phyloP scores from a whole-genome alignment of 1,140 invertebrate genomes.

The Adoxophyes honmai region DNA sequence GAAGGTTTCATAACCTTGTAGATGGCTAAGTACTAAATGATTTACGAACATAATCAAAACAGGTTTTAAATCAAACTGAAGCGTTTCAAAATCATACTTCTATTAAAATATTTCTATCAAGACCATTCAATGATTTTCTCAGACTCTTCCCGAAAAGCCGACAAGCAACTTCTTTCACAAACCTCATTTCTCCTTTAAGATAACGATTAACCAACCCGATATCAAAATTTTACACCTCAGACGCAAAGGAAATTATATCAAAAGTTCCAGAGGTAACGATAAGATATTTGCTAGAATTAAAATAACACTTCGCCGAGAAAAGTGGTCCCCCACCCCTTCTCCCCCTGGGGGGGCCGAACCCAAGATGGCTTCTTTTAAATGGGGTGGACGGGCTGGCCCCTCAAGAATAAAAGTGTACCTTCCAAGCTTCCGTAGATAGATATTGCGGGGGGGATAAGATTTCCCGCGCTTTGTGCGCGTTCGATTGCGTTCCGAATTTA shows the following conservation, averaged over 20 bases:
- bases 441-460: slow-evolving; percentile 44
- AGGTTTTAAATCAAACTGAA: too few species aligned
- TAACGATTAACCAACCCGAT: neutral
- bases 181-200: too few species aligned
- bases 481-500: slow-evolving; percentile 51
- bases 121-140: too few species aligned
- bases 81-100: too few species aligned
- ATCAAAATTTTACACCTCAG: slow-evolving; percentile 48
- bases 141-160: too few species aligned
- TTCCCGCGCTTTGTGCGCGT: slow-evolving; percentile 36
- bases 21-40: too few species aligned
- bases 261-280: slow-evolving; percentile 72
- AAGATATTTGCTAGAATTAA: slow-evolving; percentile 76
- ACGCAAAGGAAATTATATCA: slow-evolving; percentile 68
- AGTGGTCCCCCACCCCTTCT: slow-evolving; percentile 39
- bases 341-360: slow-evolving; percentile 42
- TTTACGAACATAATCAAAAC: too few species aligned
- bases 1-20: too few species aligned
- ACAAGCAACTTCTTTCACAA: too few species aligned
- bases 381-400: slow-evolving; percentile 63
- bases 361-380: slow-evolving; percentile 74
- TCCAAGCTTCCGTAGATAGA: slow-evolving; percentile 50
- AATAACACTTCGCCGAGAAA: slow-evolving; percentile 72
- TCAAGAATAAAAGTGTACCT: slow-evolving; percentile 69
- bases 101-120: too few species aligned